Conservation (phyloP, 2,888 invertebrate genomes). For the Metalampra italica region DNA sequence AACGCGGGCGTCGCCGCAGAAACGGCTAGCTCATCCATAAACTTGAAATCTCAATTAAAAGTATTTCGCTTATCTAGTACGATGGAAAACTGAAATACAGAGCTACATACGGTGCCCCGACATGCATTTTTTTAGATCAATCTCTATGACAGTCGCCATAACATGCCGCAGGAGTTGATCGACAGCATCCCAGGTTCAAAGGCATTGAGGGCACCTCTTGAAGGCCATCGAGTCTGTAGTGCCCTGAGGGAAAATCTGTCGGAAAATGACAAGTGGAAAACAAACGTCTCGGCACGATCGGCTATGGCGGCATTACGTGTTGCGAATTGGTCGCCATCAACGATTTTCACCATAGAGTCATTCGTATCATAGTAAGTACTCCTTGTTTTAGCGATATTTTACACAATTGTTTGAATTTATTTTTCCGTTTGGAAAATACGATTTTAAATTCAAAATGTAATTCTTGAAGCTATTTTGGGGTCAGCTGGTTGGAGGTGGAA, state of each 20-base stretch:
- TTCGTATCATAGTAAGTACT: too few relatives aligned
- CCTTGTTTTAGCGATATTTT: too few relatives aligned
- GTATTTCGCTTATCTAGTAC: too few relatives aligned
- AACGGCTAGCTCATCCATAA: too few relatives aligned
- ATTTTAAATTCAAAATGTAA: too few relatives aligned
- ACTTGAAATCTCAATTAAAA: too few relatives aligned
- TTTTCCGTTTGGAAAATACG: too few relatives aligned
- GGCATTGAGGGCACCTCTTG: slow-evolving; percentile 13
- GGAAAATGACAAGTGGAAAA: slow-evolving; percentile 63
- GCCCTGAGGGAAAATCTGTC: slow-evolving; percentile 43
- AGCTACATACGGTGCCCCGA: neutral
- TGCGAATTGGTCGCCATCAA: neutral
- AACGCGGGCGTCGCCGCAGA: too few relatives aligned
- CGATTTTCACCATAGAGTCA: neutral
- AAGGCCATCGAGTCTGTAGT: slow-evolving; percentile 30
- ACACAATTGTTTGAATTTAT: too few relatives aligned
- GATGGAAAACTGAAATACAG: too few relatives aligned
- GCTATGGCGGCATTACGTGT: neutral
- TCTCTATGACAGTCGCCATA: neutral
- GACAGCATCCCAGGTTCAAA: neutral
- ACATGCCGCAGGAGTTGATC: neutral
- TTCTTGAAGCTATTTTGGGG: too few relatives aligned
- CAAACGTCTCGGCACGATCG: slow-evolving; percentile 40
- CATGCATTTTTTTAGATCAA: neutral
- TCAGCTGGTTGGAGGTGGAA: too few relatives aligned